A percentile compares a stretch with the other conserved stretches of the same genome.
These are phyloP conservation scores for Conus ventricosus DNA, from an alignment of 1,140 invertebrate genomes.

Conservation along the genomic window DNA sequence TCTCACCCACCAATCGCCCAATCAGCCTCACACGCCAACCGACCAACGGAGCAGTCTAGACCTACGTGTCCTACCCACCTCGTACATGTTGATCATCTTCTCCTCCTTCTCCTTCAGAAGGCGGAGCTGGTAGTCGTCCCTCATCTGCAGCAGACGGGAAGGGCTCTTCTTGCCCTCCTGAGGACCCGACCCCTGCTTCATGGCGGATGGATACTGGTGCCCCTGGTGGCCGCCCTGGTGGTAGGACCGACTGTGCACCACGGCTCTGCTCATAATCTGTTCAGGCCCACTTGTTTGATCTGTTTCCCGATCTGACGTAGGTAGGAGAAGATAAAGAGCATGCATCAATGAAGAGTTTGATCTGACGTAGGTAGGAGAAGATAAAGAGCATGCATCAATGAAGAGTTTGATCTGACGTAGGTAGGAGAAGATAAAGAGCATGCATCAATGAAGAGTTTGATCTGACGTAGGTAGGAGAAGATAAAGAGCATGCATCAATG, in stretches of 20 bases:
- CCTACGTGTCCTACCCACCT: slow-evolving; percentile 29
- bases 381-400: neutral
- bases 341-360: too few species aligned
- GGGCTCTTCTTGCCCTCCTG: slow-evolving; percentile 34
- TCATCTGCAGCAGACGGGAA: slow-evolving; percentile 68
- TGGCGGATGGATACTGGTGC: neutral
- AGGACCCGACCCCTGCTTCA: neutral
- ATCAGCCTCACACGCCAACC: too few species aligned
- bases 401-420: too few species aligned
- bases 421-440: too few species aligned
- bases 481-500: neutral
- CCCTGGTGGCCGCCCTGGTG: neutral
- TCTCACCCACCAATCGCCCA: too few species aligned
- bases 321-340: neutral
- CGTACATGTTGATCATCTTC: slow-evolving; percentile 68
- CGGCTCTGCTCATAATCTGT: slow-evolving; percentile 8
- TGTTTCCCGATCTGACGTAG: neutral
- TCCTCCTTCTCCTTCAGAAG: slow-evolving; percentile 74
- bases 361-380: neutral
- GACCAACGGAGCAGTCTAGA: too few species aligned
- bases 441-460: too few species aligned
- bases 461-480: neutral
- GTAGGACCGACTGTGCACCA: neutral
- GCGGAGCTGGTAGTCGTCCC: slow-evolving; percentile 69
- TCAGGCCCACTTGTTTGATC: too few species aligned